A percentile compares a stretch with the other conserved stretches of the same genome.
Evolutionary conservation across 2,888 invertebrate genomes (phyloP).

Genomic region (Sphaerophoria rueppellii): DNA sequence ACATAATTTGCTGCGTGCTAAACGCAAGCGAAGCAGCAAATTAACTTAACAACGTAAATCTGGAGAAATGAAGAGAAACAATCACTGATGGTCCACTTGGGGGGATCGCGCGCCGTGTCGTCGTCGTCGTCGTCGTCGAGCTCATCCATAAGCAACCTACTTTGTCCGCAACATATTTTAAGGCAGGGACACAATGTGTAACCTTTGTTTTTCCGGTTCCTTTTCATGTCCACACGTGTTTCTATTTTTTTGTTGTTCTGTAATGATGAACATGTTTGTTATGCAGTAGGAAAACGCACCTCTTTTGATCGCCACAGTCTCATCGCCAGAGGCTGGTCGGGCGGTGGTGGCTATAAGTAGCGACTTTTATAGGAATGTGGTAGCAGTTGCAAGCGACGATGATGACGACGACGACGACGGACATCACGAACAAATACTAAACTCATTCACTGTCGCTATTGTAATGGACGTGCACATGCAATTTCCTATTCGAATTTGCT

Average conservation of each 20-base stretch:
- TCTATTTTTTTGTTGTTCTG: conserved; percentile 31
- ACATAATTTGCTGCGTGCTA: conserved; percentile 69
- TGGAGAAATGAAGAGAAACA: conserved; percentile 39
- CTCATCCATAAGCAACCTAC: conserved; percentile 52
- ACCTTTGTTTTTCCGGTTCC: conserved; percentile 42
- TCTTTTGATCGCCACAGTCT: conserved; percentile 44
- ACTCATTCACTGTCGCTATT: conserved; percentile 67
- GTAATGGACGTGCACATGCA: conserved; percentile 68
- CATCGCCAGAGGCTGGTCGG: conserved; percentile 26
- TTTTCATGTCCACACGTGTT: conserved; percentile 52
- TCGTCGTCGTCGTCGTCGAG: not conserved
- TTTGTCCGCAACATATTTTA: conserved; percentile 12
- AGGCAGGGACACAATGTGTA: conserved; percentile 56
- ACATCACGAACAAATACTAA: conserved; percentile 69
- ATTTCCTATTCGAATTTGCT: conserved; percentile 28
- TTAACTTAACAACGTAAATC: conserved; percentile 59
- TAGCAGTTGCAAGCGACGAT: conserved; percentile 40
- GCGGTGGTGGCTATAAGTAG: too few relatives aligned
- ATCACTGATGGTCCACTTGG: not conserved
- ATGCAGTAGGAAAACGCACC: conserved; percentile 43
- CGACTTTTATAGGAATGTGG: conserved; percentile 59
- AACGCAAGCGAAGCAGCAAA: conserved; percentile 69
- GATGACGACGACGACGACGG: too few relatives aligned
- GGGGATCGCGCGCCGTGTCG: not conserved
- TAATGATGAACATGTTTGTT: conserved; percentile 55